Conservation (phyloP, 2,797 vertebrate species). For the Chloroceryle inda region DNA sequence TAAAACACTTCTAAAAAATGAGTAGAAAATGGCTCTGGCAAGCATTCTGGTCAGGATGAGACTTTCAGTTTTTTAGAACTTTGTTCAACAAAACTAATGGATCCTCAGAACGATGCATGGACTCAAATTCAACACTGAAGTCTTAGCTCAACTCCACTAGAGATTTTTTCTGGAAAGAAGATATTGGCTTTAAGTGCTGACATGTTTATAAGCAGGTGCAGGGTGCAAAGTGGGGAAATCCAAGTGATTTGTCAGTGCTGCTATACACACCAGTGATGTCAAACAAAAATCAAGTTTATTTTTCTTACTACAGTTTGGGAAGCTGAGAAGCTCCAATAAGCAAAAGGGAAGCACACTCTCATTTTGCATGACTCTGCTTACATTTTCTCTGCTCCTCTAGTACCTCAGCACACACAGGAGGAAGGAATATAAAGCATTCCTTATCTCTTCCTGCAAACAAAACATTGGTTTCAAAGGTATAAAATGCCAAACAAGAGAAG, state of each 20-base stretch:
- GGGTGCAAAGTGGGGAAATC: not conserved
- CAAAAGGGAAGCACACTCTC: not conserved
- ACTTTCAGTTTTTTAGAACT: not conserved
- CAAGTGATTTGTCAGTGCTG: not conserved
- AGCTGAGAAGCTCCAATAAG: not conserved
- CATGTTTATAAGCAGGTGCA: conserved; percentile 3
- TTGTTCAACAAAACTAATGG: not conserved
- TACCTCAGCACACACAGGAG: not conserved
- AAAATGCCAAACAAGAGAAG: not conserved
- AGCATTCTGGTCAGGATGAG: not conserved
- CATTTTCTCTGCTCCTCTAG: not conserved
- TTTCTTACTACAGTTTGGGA: not conserved
- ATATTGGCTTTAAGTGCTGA: not conserved
- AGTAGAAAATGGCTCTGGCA: not conserved
- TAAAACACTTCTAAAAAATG: not conserved
- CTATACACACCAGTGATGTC: not conserved
- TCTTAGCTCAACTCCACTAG: conserved; percentile 3
- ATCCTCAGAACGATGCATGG: not conserved
- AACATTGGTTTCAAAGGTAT: not conserved
- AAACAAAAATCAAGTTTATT: not conserved
- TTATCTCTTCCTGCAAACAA: not conserved
- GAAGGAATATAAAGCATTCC: not conserved
- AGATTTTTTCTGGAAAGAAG: not conserved
- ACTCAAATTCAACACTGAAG: not conserved
- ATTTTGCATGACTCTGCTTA: not conserved